These are phyloP conservation scores for Cremastinae sp. DNA, from an alignment of 2,888 invertebrate species.

Conservation along the genomic window DNA sequence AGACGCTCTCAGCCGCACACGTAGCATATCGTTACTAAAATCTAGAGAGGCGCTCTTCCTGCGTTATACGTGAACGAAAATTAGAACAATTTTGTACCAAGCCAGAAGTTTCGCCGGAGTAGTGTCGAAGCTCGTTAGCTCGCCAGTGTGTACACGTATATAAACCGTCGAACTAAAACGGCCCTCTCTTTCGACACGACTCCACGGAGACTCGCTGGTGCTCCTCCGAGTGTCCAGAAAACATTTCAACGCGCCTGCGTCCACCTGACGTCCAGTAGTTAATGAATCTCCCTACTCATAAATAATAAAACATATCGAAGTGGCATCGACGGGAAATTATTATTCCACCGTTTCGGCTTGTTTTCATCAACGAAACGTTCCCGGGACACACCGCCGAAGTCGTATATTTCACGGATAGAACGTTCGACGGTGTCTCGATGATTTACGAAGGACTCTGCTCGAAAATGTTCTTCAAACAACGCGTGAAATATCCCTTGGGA, in stretches of 20 bases:
- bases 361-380: conserved; percentile 5
- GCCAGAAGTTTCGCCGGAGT: conserved; percentile 31
- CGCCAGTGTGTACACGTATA: conserved; percentile 46
- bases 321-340: conserved; percentile 8
- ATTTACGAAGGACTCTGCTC: conserved; percentile 46
- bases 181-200: neutral
- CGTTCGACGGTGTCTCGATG: conserved; percentile 43
- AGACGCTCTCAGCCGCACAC: conserved; percentile 23
- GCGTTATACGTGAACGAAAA: conserved; percentile 63
- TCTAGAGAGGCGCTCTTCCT: conserved; percentile 58
- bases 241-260: neutral
- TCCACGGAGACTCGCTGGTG: too few species aligned
- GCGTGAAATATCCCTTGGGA: neutral
- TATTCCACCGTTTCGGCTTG: conserved; percentile 3
- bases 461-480: conserved; percentile 28
- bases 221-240: too few species aligned
- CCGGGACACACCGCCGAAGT: neutral
- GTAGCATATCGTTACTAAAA: conserved; percentile 9
- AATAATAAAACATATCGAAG: conserved; percentile 11
- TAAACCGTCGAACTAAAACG: conserved; percentile 19
- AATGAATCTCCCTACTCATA: neutral
- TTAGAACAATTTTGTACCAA: conserved; percentile 62
- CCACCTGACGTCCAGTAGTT: neutral
- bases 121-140: conserved; percentile 65
- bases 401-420: conserved; percentile 43